Percentiles rank a stretch among this genome's conserved stretches.
Evolutionary conservation across 2,797 vertebrate genomes (phyloP).

Genomic region (Pelobates cultripes): DNA sequence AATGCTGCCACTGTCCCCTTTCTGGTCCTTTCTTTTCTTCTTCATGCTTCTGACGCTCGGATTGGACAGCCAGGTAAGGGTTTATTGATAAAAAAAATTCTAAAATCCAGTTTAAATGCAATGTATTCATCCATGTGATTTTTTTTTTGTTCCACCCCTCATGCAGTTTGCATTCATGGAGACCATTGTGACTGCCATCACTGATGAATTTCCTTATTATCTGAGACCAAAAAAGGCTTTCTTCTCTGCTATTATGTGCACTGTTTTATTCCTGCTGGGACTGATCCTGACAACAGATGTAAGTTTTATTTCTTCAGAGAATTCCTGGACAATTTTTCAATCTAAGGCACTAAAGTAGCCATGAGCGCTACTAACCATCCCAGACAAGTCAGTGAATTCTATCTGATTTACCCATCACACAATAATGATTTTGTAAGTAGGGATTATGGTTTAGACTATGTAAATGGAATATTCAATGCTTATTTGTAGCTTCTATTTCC

Average conservation of each 20-base stretch:
- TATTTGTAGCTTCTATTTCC: no score
- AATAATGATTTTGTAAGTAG: no score
- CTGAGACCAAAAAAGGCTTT: slow-evolving; percentile 77
- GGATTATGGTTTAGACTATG: no score
- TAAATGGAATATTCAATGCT: no score
- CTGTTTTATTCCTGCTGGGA: slow-evolving; percentile 76
- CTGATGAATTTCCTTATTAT: slow-evolving; percentile 79
- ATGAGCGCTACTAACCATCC: no score
- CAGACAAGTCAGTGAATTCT: no score
- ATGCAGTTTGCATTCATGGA: slow-evolving; percentile 80
- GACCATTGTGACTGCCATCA: slow-evolving; percentile 79
- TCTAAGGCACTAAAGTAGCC: no score
- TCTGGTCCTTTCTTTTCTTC: slow-evolving; percentile 83
- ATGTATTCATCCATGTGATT: not conserved
- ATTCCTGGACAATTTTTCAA: no score
- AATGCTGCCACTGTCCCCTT: slow-evolving; percentile 79
- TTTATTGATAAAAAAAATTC: not conserved
- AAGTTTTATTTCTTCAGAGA: slow-evolving; percentile 42
- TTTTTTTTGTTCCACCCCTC: not conserved
- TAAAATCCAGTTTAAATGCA: not conserved
- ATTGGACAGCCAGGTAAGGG: slow-evolving; percentile 78
- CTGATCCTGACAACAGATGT: slow-evolving; percentile 80
- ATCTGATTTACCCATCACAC: no score
- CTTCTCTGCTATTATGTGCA: slow-evolving; percentile 72
- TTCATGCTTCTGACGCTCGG: slow-evolving; percentile 81